phyloP scores from a whole-genome alignment of 2,888 invertebrate species.

The Lycophotia porphyrea region DNA sequence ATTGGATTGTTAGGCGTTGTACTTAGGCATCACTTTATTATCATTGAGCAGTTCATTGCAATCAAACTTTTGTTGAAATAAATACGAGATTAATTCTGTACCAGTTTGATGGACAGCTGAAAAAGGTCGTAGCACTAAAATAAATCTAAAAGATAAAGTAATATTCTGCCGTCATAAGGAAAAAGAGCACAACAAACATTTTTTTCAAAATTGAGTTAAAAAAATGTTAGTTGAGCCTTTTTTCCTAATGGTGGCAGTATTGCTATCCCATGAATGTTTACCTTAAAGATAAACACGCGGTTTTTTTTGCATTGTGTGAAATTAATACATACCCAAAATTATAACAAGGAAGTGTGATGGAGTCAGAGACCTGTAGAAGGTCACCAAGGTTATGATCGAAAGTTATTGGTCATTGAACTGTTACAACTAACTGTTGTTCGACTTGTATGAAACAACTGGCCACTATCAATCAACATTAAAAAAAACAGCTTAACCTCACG shows the following conservation, averaged over 20 bases:
- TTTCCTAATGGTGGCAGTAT: too few relatives aligned
- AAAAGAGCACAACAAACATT: too few relatives aligned
- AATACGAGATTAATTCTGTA: neutral
- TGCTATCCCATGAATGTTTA: neutral
- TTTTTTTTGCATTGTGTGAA: neutral
- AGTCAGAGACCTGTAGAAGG: slow-evolving; percentile 19
- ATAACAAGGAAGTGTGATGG: neutral
- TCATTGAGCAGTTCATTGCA: neutral
- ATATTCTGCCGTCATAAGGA: too few relatives aligned
- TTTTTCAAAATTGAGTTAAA: too few relatives aligned
- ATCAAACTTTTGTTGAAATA: neutral
- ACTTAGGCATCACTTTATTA: neutral
- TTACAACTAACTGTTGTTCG: neutral
- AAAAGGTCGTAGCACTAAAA: neutral
- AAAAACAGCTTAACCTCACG: neutral
- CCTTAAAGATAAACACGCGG: neutral
- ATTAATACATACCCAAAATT: neutral
- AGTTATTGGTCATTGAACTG: slow-evolving; percentile 43
- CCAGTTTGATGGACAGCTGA: neutral
- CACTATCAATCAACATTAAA: neutral
- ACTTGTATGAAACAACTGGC: neutral
- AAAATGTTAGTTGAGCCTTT: too few relatives aligned
- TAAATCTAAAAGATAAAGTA: neutral
- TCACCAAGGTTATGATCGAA: slow-evolving; percentile 16
- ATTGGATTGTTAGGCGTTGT: neutral